phyloP scores from a whole-genome alignment of 2,888 invertebrate species.

The Macrosoma leucophasiata region DNA sequence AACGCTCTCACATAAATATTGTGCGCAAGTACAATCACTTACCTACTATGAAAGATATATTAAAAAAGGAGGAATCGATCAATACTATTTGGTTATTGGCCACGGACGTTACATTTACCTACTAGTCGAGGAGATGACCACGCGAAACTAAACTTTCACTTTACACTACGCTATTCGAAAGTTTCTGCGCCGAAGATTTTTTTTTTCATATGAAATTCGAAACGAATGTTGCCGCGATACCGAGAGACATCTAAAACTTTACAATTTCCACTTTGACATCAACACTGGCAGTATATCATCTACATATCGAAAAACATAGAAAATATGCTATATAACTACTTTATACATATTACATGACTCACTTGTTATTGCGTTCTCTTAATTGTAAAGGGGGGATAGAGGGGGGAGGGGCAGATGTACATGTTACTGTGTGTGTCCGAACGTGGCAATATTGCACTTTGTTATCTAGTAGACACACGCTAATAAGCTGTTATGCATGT shows the following conservation, averaged over 20 bases:
- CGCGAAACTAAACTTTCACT: conserved; percentile 42
- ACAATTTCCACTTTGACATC: conserved; percentile 31
- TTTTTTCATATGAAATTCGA: no score
- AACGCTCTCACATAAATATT: conserved; percentile 42
- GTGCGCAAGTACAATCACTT: conserved; percentile 66
- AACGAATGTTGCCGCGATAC: conserved; percentile 25
- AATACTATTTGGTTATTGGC: conserved; percentile 70
- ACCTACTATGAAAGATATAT: conserved; percentile 57
- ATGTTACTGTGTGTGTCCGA: no score
- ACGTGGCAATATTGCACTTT: conserved; percentile 17
- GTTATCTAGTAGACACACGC: conserved; percentile 1
- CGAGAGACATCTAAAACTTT: conserved; percentile 23
- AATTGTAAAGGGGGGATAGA: conserved; percentile 46
- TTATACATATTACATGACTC: conserved; percentile 65
- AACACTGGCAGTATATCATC: conserved; percentile 65
- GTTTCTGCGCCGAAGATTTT: conserved; percentile 22
- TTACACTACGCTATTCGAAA: conserved; percentile 33
- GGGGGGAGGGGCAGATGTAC: conserved; percentile 33
- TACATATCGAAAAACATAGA: conserved; percentile 70
- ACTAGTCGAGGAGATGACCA: conserved; percentile 40
- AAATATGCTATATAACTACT: conserved; percentile 66
- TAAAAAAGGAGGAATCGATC: conserved; percentile 58
- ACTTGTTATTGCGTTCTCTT: conserved; percentile 67
- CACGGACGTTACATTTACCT: conserved; percentile 50
- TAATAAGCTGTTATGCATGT: conserved; percentile 2